These are phyloP conservation scores for Acanthochromis polyacanthus DNA, from an alignment of 2,113 vertebrate species.

Conservation along the genomic window DNA sequence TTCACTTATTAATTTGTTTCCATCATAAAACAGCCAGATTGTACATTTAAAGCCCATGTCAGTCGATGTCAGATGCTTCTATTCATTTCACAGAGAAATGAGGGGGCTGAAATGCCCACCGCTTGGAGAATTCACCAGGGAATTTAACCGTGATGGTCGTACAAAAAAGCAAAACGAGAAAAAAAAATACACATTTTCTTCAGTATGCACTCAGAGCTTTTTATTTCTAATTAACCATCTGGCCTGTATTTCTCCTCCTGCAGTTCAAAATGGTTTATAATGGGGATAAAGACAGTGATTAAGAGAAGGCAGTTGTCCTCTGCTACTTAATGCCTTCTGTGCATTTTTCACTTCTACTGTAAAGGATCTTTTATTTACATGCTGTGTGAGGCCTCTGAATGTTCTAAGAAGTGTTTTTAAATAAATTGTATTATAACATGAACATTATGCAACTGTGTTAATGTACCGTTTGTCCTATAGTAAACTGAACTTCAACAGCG, in stretches of 20 bases:
- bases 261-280: conserved; percentile 64
- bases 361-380: conserved; percentile 8
- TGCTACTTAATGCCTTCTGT: conserved; percentile 11
- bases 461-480: too few species aligned
- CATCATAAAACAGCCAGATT: conserved; percentile 65
- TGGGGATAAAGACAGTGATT: conserved; percentile 68
- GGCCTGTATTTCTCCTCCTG: conserved; percentile 63
- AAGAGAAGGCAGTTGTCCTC: conserved; percentile 34
- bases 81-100: conserved; percentile 56
- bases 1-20: conserved; percentile 76
- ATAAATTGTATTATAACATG: not conserved
- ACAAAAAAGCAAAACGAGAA: conserved; percentile 51
- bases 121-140: conserved; percentile 51
- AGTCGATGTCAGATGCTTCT: conserved; percentile 66
- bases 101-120: conserved; percentile 63
- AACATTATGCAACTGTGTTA: too few species aligned
- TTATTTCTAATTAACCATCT: conserved; percentile 79
- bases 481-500: too few species aligned
- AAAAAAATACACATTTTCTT: conserved; percentile 52
- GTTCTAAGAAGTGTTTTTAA: too few species aligned
- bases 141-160: conserved; percentile 56
- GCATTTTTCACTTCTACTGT: not conserved
- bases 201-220: conserved; percentile 63
- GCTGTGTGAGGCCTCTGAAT: not conserved
- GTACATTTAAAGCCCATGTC: conserved; percentile 72